Conservation (phyloP, 2,113 vertebrate species). For the human region DNA sequence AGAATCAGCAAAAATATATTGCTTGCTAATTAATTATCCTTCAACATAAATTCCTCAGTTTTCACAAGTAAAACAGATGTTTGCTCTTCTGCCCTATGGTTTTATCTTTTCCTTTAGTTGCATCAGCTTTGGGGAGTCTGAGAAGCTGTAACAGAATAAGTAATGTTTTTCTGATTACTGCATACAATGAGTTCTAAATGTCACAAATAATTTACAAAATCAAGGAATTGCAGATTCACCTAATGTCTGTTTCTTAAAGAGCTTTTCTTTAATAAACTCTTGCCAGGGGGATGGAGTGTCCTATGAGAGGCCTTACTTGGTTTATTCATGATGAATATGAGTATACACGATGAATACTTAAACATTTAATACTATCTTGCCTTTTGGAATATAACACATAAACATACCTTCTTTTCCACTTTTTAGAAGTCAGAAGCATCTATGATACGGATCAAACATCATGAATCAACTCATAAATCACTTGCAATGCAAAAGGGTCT, state of each 20-base stretch:
- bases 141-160: not conserved
- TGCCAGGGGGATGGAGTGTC: not conserved
- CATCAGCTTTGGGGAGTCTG: not conserved
- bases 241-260: not conserved
- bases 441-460: not conserved
- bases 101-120: conserved; percentile 6
- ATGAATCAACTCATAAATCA: not conserved
- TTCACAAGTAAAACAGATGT: not conserved
- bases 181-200: not conserved
- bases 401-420: not conserved
- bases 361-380: not conserved
- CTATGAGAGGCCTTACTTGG: not conserved
- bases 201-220: conserved; percentile 30
- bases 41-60: not conserved
- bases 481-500: not conserved
- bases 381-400: not conserved
- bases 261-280: not conserved
- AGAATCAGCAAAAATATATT: not conserved
- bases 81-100: not conserved
- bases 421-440: not conserved
- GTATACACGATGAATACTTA: not conserved
- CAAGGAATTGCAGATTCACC: not conserved
- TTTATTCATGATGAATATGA: not conserved
- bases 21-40: conserved; percentile 3
- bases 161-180: not conserved